phyloP scores from a whole-genome alignment of 1,140 invertebrate species.

The Drosophila mojavensis region DNA sequence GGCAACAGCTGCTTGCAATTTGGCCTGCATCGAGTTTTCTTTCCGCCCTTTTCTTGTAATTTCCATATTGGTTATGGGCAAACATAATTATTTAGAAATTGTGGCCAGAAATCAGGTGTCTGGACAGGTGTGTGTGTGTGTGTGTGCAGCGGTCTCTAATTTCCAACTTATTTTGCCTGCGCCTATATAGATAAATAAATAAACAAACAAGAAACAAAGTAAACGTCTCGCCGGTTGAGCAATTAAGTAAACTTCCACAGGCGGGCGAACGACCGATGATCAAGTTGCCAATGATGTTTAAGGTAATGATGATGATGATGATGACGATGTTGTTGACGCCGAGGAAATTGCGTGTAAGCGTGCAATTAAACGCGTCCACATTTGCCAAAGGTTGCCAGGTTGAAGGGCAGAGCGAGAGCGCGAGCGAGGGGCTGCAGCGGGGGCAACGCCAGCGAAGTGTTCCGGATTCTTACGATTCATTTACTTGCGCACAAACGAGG shows the following conservation, averaged over 20 bases:
- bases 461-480: constrained; percentile 11
- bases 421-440: background rate
- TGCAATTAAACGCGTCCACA: constrained; percentile 63
- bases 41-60: constrained; percentile 9
- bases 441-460: background rate
- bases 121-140: background rate
- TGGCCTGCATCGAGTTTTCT: background rate
- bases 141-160: background rate
- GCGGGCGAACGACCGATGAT: constrained; percentile 2
- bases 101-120: constrained; percentile 29
- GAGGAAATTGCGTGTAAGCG: constrained; percentile 69
- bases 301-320: constrained; percentile 7
- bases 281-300: background rate
- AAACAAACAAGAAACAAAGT: constrained; percentile 34
- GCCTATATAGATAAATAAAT: constrained; percentile 28
- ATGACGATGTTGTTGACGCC: constrained; percentile 15
- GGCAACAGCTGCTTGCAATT: constrained; percentile 17
- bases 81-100: constrained; percentile 46
- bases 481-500: background rate
- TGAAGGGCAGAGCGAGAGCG: background rate
- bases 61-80: constrained; percentile 40
- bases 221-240: constrained; percentile 23
- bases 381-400: background rate
- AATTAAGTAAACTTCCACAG: constrained; percentile 54
- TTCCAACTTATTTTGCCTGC: background rate